Evolutionary conservation across 2,888 invertebrate species (phyloP).

Genomic region (Osmoderma eremita): DNA sequence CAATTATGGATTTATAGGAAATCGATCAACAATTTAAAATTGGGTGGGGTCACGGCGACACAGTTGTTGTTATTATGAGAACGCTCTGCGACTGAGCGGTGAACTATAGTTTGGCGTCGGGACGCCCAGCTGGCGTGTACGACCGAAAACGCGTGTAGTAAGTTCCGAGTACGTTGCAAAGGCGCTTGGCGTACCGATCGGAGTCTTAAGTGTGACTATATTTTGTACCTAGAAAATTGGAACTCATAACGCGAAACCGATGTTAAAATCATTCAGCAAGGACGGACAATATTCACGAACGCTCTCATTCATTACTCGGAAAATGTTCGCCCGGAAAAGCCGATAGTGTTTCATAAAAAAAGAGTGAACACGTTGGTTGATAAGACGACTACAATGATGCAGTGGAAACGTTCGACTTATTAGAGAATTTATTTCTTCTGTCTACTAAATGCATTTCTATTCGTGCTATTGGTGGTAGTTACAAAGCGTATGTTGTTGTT

Average conservation of each 20-base stretch:
- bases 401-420: conserved; percentile 27
- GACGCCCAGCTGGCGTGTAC: conserved; percentile 30
- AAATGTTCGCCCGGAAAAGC: conserved; percentile 15
- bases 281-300: conserved; percentile 5
- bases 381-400: conserved; percentile 7
- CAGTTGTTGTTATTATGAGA: conserved; percentile 28
- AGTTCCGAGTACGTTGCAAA: conserved; percentile 3
- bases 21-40: conserved; percentile 38
- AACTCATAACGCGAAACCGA: conserved; percentile 17
- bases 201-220: conserved; percentile 8
- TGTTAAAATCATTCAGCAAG: conserved; percentile 11
- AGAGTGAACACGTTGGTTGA: conserved; percentile 16
- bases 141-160: conserved; percentile 24
- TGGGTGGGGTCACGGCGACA: conserved; percentile 41
- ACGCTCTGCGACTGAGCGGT: conserved; percentile 41
- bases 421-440: conserved; percentile 1
- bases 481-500: conserved; percentile 16
- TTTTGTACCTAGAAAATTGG: neutral
- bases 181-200: conserved; percentile 14
- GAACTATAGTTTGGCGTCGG: conserved; percentile 36
- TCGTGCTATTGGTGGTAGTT: conserved; percentile 1
- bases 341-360: conserved; percentile 21
- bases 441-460: conserved; percentile 14
- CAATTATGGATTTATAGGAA: conserved; percentile 41
- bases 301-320: no score